Conservation (phyloP, 92 coral and sea anemone species). For the Palythoa grandis region DNA sequence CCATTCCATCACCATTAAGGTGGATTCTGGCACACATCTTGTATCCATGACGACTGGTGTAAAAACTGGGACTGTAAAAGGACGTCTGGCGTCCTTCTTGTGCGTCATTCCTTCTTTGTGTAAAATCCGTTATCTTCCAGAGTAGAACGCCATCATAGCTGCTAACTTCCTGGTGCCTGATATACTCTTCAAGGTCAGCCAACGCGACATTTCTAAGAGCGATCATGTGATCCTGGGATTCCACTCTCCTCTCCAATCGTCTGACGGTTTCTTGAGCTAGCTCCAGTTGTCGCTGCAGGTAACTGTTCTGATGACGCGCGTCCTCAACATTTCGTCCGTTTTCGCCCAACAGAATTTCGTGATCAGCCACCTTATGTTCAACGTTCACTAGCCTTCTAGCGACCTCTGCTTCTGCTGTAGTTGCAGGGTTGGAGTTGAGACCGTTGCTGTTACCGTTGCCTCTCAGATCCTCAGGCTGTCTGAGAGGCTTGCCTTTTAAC, state of each 20-base stretch:
- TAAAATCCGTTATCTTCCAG: constrained; percentile 51
- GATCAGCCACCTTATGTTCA: no score
- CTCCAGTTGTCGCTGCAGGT: not conserved
- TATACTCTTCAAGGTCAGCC: constrained; percentile 46
- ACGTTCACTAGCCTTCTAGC: no score
- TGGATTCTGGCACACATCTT: constrained; percentile 84
- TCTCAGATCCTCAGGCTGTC: no score
- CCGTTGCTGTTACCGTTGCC: no score
- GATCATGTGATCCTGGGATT: constrained; percentile 38
- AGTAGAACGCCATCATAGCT: constrained; percentile 36
- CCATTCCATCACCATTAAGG: constrained; percentile 84
- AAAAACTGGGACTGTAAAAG: constrained; percentile 70
- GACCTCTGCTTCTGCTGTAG: no score
- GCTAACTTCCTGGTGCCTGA: constrained; percentile 39
- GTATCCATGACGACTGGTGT: constrained; percentile 78
- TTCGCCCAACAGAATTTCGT: no score
- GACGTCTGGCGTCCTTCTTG: constrained; percentile 19
- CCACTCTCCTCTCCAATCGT: not conserved
- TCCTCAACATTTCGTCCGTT: no score
- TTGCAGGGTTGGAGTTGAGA: no score
- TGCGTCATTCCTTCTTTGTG: constrained; percentile 40
- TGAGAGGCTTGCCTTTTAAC: no score
- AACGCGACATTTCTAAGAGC: constrained; percentile 42
- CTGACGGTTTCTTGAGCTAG: not conserved
- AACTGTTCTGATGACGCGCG: no score